Base-by-base conservation (phyloP, 2,888 invertebrate genomes). In the Slavum lentiscoides region DNA sequence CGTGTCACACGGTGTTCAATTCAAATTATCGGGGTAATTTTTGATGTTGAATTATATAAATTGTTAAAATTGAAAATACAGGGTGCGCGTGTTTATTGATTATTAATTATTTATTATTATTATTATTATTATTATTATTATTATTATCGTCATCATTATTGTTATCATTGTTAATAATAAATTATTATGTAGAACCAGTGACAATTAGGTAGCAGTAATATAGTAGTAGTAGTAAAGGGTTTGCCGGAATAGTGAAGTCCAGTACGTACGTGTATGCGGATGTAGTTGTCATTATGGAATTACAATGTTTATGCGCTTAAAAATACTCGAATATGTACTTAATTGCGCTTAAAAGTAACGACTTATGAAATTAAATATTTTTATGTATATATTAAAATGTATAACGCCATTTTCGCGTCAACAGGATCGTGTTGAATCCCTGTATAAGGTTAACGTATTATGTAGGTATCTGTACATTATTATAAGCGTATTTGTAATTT, bases 1-100 rank as follows among this genome's bases (percentile, higher is more conserved):
- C 59, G 69, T 77, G 61, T 80, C 62, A 70, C 70, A 80, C 70
- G 13, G 77, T 80, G 77, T 80, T 80, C 77, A 80, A 77, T 77
- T 80, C 69, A 80, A 80, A 62, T 64, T 23, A 80, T 80, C 77
- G 77, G 77, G 77, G 77, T 80, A 80, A 80, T 80, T 80, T 76
- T 76, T 76, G 68, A 62, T 21, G 77, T 77, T 77, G 61, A 77
- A 69, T 69, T 69, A 75, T 66, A 58, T 58, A 49, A 49, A 67
- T 75, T 75, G 74, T 75, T 75, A 75, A 66, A 23, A 74, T 70
- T 55, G 7, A 53, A 62, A 70, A 80, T 77, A 80, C 77, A 80
- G 77, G 77, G 77, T 77, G 70, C 70, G 77, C 77, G 70, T 69
- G 70, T 69, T 43, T 43, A 43, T 43, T 43, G 6, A 62, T 69